These are phyloP conservation scores for Cantharis rustica DNA, from an alignment of 2,888 invertebrate genomes.

Conservation along the genomic window DNA sequence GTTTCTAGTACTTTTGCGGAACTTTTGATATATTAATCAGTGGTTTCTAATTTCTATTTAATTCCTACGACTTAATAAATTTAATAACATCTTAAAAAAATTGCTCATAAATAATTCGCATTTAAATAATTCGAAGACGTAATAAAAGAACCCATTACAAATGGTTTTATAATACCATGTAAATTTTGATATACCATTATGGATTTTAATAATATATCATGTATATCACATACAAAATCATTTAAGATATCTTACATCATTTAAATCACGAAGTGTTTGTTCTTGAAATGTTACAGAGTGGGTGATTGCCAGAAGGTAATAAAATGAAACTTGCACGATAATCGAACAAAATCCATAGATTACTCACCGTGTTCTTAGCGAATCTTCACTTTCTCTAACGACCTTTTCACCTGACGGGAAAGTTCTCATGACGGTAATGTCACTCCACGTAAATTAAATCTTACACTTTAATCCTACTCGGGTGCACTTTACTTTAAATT, in stretches of 20 bases:
- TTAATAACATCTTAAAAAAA: neutral
- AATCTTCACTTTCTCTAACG: conserved; percentile 41
- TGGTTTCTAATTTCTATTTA: neutral
- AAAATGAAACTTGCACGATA: conserved; percentile 15
- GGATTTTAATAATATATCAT: neutral
- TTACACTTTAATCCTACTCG: neutral
- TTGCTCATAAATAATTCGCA: neutral
- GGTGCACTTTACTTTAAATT: neutral
- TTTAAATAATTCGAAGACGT: neutral
- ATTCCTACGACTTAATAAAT: neutral
- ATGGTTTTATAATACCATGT: neutral
- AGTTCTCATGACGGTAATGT: conserved; percentile 42
- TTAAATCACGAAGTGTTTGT: conserved; percentile 16
- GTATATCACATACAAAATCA: neutral
- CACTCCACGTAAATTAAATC: conserved; percentile 15
- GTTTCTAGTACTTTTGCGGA: too few species aligned
- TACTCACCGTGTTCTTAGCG: conserved; percentile 24
- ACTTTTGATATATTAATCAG: neutral
- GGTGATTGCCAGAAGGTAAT: neutral
- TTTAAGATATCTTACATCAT: conserved; percentile 6
- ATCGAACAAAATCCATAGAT: conserved; percentile 23
- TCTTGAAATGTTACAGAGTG: conserved; percentile 18
- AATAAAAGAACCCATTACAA: neutral
- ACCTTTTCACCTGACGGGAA: conserved; percentile 43
- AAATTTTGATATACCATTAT: neutral